phyloP scores from a whole-genome alignment of 2,797 vertebrate genomes.

The Manis crassicaudata region DNA sequence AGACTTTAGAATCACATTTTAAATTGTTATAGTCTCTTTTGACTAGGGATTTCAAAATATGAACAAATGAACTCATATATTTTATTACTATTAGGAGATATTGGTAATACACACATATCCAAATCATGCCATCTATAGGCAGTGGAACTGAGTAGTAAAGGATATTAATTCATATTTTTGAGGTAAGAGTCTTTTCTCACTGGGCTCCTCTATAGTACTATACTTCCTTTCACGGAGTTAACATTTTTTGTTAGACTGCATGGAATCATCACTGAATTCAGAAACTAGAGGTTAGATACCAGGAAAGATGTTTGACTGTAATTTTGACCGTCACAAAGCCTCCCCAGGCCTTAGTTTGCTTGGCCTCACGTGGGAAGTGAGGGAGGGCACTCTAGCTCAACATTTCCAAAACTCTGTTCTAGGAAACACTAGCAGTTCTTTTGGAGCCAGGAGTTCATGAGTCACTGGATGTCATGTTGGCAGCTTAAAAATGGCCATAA shows the following conservation, averaged over 20 bases:
- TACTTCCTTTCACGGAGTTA: neutral
- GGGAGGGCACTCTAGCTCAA: neutral
- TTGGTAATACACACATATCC: neutral
- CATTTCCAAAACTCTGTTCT: neutral
- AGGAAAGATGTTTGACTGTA: neutral
- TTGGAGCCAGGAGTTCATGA: neutral
- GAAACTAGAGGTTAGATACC: neutral
- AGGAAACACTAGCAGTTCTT: neutral
- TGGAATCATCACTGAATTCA: neutral
- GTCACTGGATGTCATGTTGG: too few species aligned
- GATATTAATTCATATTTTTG: neutral
- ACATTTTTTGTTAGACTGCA: neutral
- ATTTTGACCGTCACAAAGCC: neutral
- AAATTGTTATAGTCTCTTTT: neutral
- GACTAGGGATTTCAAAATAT: constrained; percentile 26
- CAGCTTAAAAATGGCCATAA: neutral
- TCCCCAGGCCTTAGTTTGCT: neutral
- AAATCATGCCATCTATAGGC: neutral
- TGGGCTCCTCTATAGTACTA: neutral
- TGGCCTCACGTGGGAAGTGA: neutral
- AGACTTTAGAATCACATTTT: neutral
- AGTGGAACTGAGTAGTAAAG: neutral
- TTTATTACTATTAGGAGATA: constrained; percentile 33
- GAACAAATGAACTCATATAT: constrained; percentile 7
- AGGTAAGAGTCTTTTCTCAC: neutral